Evolutionary conservation across 2,797 vertebrate species (phyloP).

Genomic region (Pogoniulus pusillus): DNA sequence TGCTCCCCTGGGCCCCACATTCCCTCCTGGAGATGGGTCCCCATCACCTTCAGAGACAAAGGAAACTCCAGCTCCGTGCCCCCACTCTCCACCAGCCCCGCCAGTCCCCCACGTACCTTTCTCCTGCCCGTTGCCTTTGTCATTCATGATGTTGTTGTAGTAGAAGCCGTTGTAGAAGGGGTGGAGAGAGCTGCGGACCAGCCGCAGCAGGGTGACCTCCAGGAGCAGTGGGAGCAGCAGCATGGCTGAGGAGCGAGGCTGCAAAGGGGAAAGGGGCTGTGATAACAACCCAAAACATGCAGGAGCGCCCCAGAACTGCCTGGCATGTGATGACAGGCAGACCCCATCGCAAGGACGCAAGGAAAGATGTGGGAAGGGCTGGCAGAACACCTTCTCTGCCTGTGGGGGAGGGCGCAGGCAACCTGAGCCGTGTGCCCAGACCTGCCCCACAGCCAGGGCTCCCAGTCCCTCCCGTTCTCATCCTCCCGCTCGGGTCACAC

Average conservation of each 20-base stretch:
- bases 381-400: fast-evolving
- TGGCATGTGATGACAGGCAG: not conserved
- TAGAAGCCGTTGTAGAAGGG: slow-evolving; percentile 87
- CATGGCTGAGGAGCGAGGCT: slow-evolving; percentile 15
- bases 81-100: not conserved
- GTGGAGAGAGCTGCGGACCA: slow-evolving; percentile 23
- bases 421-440: not conserved
- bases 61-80: not conserved
- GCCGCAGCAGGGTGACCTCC: slow-evolving; percentile 62
- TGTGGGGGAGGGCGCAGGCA: fast-evolving
- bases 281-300: not conserved
- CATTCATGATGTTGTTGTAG: slow-evolving; percentile 82
- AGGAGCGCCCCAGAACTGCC: not conserved
- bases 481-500: not conserved
- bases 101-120: slow-evolving; percentile 71
- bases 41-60: too few relatives aligned
- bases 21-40: too few relatives aligned
- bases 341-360: not conserved
- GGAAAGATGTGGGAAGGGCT: not conserved
- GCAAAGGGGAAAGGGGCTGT: not conserved
- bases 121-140: slow-evolving; percentile 67
- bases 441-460: fast-evolving
- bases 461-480: not conserved
- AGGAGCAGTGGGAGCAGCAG: slow-evolving; percentile 39
- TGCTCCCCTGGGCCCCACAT: not conserved